phyloP scores from a whole-genome alignment of 1,140 invertebrate genomes.

The Drosophila asahinai region DNA sequence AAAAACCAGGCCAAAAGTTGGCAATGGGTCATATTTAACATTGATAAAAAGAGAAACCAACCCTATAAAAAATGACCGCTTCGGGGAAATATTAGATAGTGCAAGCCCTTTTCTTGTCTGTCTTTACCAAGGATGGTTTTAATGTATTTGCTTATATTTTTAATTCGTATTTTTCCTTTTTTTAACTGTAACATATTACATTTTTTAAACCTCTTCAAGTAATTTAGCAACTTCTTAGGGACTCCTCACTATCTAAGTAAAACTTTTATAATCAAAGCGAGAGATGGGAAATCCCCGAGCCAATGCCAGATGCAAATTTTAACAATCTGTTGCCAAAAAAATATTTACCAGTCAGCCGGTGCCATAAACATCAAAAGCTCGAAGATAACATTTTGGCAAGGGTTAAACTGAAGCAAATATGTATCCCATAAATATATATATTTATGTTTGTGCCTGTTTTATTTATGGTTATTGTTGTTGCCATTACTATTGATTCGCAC shows the following conservation, averaged over 20 bases:
- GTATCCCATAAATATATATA: neutral
- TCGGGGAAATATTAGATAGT: neutral
- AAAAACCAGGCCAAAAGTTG: slow-evolving; percentile 13
- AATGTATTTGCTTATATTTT: too few relatives aligned
- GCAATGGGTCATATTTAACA: slow-evolving; percentile 10
- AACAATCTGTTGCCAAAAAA: slow-evolving; percentile 30
- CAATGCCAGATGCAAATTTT: neutral
- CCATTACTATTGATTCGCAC: slow-evolving; percentile 18
- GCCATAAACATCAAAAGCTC: slow-evolving; percentile 16
- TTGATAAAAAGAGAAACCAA: neutral
- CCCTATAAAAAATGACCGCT: too few relatives aligned
- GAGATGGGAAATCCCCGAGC: too few relatives aligned
- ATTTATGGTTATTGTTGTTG: slow-evolving; percentile 48
- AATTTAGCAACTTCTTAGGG: too few relatives aligned
- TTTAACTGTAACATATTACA: too few relatives aligned
- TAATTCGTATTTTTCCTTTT: too few relatives aligned
- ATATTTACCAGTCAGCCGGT: slow-evolving; percentile 2
- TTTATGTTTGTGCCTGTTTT: neutral
- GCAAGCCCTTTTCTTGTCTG: too few relatives aligned
- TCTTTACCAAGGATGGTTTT: too few relatives aligned
- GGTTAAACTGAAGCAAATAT: neutral
- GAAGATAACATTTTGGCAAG: neutral
- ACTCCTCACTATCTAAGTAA: too few relatives aligned
- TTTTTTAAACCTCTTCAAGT: too few relatives aligned
- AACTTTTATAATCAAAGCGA: too few relatives aligned